Evolutionary conservation across 2,888 invertebrate species (phyloP).

Genomic region (Drosophila melanosoma): DNA sequence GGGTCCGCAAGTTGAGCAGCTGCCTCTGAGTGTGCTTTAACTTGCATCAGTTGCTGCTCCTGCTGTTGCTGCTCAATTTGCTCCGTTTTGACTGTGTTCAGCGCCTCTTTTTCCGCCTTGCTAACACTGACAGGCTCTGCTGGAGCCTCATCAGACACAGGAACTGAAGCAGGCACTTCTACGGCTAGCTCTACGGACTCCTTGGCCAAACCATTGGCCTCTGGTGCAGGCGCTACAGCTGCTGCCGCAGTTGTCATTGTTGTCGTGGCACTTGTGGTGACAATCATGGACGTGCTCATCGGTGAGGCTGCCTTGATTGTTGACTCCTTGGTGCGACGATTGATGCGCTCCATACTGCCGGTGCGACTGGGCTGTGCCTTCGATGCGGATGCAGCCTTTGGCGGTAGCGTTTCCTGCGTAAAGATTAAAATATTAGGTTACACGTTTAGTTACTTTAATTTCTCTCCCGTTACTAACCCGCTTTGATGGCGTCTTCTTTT

Average conservation of each 20-base stretch:
- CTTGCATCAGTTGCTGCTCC: conserved; percentile 15
- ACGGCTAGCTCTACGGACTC: conserved; percentile 29
- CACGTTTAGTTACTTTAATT: neutral
- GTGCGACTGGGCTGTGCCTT: conserved; percentile 67
- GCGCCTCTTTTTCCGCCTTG: conserved; percentile 85
- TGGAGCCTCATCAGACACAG: conserved; percentile 16
- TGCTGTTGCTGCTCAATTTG: conserved; percentile 56
- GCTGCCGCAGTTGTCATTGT: conserved; percentile 26
- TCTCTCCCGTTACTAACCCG: conserved; percentile 66
- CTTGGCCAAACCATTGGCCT: conserved; percentile 60
- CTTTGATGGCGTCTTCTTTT: conserved; percentile 82
- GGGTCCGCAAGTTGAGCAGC: conserved; percentile 35
- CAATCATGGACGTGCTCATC: conserved; percentile 79
- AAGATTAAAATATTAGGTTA: neutral
- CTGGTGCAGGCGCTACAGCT: conserved; percentile 18
- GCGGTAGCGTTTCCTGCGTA: conserved; percentile 66
- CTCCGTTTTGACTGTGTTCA: conserved; percentile 83
- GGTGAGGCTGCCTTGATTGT: conserved; percentile 58
- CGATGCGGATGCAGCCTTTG: conserved; percentile 69
- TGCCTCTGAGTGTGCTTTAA: conserved; percentile 66
- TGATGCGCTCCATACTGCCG: conserved; percentile 69
- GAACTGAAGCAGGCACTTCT: conserved; percentile 35
- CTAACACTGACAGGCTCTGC: conserved; percentile 65
- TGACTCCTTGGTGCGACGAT: conserved; percentile 50
- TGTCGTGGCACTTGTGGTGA: conserved; percentile 36